Percentiles rank a stretch among this genome's conserved stretches.
Evolutionary conservation across 2,888 invertebrate species (phyloP).

Genomic region (Melinopterus prodromus): DNA sequence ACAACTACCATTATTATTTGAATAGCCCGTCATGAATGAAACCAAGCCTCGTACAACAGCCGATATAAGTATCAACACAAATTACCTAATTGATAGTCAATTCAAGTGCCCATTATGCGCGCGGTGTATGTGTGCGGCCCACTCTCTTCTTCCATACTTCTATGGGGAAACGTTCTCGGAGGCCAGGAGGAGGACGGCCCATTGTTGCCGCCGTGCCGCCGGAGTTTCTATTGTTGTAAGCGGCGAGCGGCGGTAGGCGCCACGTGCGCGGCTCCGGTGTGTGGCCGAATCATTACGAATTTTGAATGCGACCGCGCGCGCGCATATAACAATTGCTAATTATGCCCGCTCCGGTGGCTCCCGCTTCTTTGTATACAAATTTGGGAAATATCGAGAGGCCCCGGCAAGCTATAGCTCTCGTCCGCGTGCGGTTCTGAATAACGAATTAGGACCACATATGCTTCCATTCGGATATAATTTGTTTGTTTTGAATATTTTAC

Average conservation of each 20-base stretch:
- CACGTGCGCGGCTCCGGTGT: background rate
- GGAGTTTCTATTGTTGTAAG: background rate
- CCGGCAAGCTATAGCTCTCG: too few species aligned
- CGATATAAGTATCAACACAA: slow-evolving; percentile 28
- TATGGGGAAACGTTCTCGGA: slow-evolving; percentile 16
- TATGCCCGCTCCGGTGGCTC: background rate
- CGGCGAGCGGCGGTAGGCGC: background rate
- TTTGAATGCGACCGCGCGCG: background rate
- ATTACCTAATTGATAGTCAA: slow-evolving; percentile 36
- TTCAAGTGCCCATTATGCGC: slow-evolving; percentile 34
- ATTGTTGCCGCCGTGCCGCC: slow-evolving; percentile 20
- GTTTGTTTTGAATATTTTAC: background rate
- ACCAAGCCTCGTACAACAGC: background rate
- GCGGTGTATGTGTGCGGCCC: background rate
- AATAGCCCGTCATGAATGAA: background rate
- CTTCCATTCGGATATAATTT: background rate
- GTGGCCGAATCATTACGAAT: slow-evolving; percentile 4
- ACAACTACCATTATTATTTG: background rate
- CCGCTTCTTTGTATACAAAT: background rate
- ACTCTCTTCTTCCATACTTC: slow-evolving; percentile 14
- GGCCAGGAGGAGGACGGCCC: slow-evolving; percentile 16
- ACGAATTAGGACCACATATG: background rate
- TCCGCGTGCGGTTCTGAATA: background rate
- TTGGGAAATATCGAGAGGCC: background rate
- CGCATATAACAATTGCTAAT: slow-evolving; percentile 4